Percentiles rank a stretch among this genome's conserved stretches.
phyloP scores from a whole-genome alignment of 2,888 invertebrate species.

The Dryadula phaetusa region DNA sequence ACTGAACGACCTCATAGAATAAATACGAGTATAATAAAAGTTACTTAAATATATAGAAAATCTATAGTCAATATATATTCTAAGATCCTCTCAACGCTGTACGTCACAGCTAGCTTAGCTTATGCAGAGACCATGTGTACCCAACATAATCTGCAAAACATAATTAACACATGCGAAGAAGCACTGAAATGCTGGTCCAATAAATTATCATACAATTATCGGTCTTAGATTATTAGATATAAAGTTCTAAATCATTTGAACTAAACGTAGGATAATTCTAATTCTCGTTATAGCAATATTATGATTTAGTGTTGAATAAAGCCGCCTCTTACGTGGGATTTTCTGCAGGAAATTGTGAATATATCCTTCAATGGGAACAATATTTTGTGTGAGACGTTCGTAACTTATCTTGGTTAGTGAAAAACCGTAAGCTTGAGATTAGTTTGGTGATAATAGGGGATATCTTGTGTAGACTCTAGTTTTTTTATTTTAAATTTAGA shows the following conservation, averaged over 20 bases:
- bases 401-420: constrained; percentile 1
- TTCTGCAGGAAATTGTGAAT: constrained; percentile 37
- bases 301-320: constrained; percentile 47
- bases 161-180: constrained; percentile 38
- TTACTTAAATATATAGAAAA: constrained; percentile 1
- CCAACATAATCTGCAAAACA: constrained; percentile 28
- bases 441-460: too few species aligned
- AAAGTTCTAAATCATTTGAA: not conserved
- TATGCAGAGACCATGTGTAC: constrained; percentile 22
- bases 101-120: constrained; percentile 6
- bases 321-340: constrained; percentile 34
- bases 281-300: constrained; percentile 43
- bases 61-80: constrained; percentile 11
- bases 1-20: constrained; percentile 1
- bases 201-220: not conserved
- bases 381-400: constrained; percentile 7
- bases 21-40: not conserved
- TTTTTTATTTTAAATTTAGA: too few species aligned
- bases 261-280: constrained; percentile 20
- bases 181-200: constrained; percentile 22
- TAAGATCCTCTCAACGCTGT: not conserved
- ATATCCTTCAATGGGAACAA: constrained; percentile 21
- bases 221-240: not conserved
- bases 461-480: too few species aligned
- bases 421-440: not conserved